Evolutionary conservation across 2,888 invertebrate genomes (phyloP), one percentile per base, ranked within the genome.

Genomic region (Phaonia tiefii): DNA sequence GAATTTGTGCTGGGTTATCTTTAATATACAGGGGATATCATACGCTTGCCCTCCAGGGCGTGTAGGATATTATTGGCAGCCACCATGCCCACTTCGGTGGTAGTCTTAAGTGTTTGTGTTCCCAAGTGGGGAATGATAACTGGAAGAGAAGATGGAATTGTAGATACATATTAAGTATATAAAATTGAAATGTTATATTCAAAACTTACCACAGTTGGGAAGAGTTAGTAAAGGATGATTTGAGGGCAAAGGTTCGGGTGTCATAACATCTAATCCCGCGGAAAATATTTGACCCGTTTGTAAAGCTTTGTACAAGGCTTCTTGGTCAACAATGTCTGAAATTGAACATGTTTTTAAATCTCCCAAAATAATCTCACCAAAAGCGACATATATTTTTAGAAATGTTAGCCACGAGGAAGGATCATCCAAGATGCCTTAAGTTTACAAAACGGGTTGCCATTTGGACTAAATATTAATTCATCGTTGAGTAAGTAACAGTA

Each of bases 241-340:
- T 1, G 93, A 91, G 0, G 98, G 96, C 65, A 99, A 89, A 0
- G 99, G 99, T 89, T 99, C 98, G 0, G 98, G 98, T 0, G 94
- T 94, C 86, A 95, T 97, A 1, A 99, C 98, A 89, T 99, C 99
- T 1, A 99, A 92, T 0, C 98, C 98, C 1, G 98, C 98, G 0
- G 95, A 96, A 87, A 94, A 95, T 75, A 98, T 98, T 82, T 92
- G 92, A 0, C 93, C 93, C 39, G 91, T 92, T 85, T 93, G 93
- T 67, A 99, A 91, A 0, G 98, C 98, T 56, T 93, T 92, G 72
- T 95, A 93, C 15, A 99, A 90, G 69, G 95, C 97, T 0, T 95
- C 93, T 87, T 98, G 97, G 84, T 97, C 94, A 0, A 96, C 93
- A 17, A 96, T 91, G 63, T 92, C 93, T 93, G 84, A 0, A 73